Conservation (phyloP, 2,888 invertebrate genomes). For the Podotricha telesiphe region DNA sequence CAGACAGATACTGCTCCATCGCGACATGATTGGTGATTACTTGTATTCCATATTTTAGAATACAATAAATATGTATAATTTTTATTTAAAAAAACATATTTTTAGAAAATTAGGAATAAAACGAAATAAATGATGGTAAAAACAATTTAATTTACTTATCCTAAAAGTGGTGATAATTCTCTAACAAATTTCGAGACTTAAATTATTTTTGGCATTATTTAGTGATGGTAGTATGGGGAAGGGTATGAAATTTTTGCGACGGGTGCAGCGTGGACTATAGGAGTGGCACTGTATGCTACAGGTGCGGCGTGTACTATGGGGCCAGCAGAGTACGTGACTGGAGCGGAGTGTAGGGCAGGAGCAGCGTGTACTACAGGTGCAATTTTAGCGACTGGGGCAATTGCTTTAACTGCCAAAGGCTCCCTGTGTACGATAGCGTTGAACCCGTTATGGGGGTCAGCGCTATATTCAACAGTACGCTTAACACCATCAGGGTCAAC, state of each 20-base stretch:
- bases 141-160: constrained; percentile 62
- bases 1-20: too few species aligned
- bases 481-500: constrained; percentile 82
- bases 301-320: constrained; percentile 48
- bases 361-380: constrained; percentile 55
- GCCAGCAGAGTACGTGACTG: constrained; percentile 52
- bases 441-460: constrained; percentile 78
- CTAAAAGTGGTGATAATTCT: constrained; percentile 36
- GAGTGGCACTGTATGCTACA: constrained; percentile 65
- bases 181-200: constrained; percentile 21
- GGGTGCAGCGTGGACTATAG: constrained; percentile 52
- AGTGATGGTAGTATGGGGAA: constrained; percentile 70
- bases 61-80: too few species aligned
- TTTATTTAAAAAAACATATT: too few species aligned
- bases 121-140: constrained; percentile 41
- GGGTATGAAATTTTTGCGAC: constrained; percentile 54
- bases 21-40: too few species aligned
- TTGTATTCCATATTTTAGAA: too few species aligned
- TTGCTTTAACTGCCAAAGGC: constrained; percentile 60
- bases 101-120: constrained; percentile 2
- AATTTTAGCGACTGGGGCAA: constrained; percentile 49
- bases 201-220: constrained; percentile 60
- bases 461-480: constrained; percentile 81
- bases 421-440: constrained; percentile 83
- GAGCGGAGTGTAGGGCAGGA: constrained; percentile 70